Percentiles rank a stretch among this genome's conserved stretches.
These are phyloP conservation scores for Pegea sp. DNA, from an alignment of 23 tunicate genomes.

Conservation along the genomic window DNA sequence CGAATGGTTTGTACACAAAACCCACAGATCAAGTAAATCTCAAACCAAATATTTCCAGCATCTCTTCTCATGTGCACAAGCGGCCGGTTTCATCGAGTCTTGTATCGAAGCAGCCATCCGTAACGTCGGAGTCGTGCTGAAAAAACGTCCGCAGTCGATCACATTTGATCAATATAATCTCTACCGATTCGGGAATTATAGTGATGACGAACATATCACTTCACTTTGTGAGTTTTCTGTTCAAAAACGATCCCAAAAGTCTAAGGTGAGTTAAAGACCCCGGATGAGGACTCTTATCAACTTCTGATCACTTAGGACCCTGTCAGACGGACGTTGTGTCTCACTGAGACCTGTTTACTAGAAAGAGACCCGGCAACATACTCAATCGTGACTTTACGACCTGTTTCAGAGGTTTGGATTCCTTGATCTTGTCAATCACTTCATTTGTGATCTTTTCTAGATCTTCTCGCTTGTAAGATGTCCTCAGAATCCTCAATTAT, in stretches of 20 bases:
- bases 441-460: constrained; percentile 38
- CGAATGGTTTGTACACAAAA: constrained; percentile 44
- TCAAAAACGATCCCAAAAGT: constrained; percentile 12
- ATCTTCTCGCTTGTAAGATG: constrained; percentile 55
- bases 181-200: constrained; percentile 66
- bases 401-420: constrained; percentile 33
- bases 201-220: constrained; percentile 85
- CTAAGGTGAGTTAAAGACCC: not conserved
- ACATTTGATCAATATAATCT: constrained; percentile 48
- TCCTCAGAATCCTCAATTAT: constrained; percentile 57
- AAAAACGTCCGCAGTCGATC: constrained; percentile 50
- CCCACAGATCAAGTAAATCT: not conserved
- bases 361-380: constrained; percentile 93
- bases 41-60: constrained; percentile 12
- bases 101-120: constrained; percentile 41
- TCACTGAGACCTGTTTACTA: constrained; percentile 79
- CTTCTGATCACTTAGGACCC: too few relatives aligned
- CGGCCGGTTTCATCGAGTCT: constrained; percentile 45
- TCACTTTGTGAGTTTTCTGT: constrained; percentile 64
- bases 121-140: constrained; percentile 41
- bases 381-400: constrained; percentile 39
- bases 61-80: constrained; percentile 39
- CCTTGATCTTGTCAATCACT: not conserved
- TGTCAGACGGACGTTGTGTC: constrained; percentile 57
- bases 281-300: too few relatives aligned